These are phyloP conservation scores for Macquaria ambigua DNA, from an alignment of 2,113 vertebrate genomes.

Conservation along the genomic window DNA sequence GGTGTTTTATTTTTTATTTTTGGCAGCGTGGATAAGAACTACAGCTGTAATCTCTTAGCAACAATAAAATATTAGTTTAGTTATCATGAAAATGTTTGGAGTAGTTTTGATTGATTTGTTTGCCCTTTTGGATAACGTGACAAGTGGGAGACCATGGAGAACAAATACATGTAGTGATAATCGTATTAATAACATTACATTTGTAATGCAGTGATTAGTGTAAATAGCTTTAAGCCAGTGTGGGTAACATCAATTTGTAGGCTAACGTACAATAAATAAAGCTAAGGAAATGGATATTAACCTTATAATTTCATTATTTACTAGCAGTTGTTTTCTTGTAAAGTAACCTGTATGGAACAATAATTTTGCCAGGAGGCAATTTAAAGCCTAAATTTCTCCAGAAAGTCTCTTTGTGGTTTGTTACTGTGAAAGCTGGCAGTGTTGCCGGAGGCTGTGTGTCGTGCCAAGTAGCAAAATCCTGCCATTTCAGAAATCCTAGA, in stretches of 20 bases:
- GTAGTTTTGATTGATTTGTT: neutral
- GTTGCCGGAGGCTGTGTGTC: conserved; percentile 41
- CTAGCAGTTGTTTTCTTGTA: conserved; percentile 1
- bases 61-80: neutral
- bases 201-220: conserved; percentile 3
- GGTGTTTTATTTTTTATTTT: neutral
- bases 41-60: neutral
- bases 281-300: neutral
- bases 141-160: conserved; percentile 5
- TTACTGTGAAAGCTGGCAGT: conserved; percentile 43
- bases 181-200: neutral
- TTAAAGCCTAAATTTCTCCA: conserved; percentile 11
- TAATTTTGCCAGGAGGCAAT: conserved; percentile 4
- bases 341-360: neutral
- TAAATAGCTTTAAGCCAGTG: conserved; percentile 14
- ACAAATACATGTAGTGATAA: neutral
- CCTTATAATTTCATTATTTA: neutral
- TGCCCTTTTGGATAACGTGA: neutral
- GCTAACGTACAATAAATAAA: neutral
- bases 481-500: conserved; percentile 57
- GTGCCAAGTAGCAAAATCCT: conserved; percentile 47
- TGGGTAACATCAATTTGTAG: neutral
- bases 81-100: neutral
- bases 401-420: conserved; percentile 39
- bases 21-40: neutral